A percentile compares a stretch with the other conserved stretches of the same genome.
phyloP scores from a whole-genome alignment of 2,888 invertebrate genomes.

The Drosophila histrio region DNA sequence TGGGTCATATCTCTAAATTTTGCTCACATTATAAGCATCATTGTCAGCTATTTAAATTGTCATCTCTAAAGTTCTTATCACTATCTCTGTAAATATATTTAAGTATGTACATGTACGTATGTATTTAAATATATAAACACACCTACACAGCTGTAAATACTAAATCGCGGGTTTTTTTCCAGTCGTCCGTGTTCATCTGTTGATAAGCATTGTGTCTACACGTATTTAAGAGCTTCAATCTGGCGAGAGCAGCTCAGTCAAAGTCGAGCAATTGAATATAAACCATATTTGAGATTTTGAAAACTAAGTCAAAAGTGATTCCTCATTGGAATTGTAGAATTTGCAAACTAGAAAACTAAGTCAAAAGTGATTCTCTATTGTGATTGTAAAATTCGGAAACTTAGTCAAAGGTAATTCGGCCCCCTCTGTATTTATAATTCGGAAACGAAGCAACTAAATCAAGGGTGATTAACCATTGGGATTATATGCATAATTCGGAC shows the following conservation, averaged over 20 bases:
- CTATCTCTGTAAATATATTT: neutral
- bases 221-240: slow-evolving; percentile 26
- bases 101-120: neutral
- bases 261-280: slow-evolving; percentile 5
- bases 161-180: neutral
- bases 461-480: too few species aligned
- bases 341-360: neutral
- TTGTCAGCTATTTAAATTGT: neutral
- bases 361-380: neutral
- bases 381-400: neutral
- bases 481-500: too few species aligned
- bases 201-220: slow-evolving; percentile 21
- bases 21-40: neutral
- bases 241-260: slow-evolving; percentile 24
- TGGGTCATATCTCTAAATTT: too few species aligned
- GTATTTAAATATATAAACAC: neutral
- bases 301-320: neutral
- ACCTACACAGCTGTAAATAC: slow-evolving; percentile 1
- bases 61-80: slow-evolving; percentile 32
- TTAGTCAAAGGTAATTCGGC: neutral
- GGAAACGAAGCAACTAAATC: too few species aligned
- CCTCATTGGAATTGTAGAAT: neutral
- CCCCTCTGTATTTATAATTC: too few species aligned
- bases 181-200: neutral
- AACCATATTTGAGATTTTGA: neutral